Percentiles rank a stretch among this genome's conserved stretches.
These are phyloP conservation scores for Centroberyx gerrardi DNA, from an alignment of 2,797 vertebrate genomes.

Conservation along the genomic window DNA sequence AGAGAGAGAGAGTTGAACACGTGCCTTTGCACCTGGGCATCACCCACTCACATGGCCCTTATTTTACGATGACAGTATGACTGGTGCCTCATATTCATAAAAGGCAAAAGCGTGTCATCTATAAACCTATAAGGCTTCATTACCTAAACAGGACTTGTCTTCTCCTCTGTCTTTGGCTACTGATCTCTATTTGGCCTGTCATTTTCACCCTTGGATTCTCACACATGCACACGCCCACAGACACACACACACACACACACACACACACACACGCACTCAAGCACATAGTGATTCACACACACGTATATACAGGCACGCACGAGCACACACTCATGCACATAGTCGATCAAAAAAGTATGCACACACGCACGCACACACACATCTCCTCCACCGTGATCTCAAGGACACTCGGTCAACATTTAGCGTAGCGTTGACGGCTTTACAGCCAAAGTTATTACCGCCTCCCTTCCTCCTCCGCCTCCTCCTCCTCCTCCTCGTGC, in stretches of 20 bases:
- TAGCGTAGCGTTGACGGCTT: constrained; percentile 82
- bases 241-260: constrained; percentile 8
- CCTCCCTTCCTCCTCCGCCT: constrained; percentile 50
- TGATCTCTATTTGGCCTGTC: constrained; percentile 19
- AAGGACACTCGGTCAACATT: constrained; percentile 85
- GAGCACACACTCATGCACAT: neutral
- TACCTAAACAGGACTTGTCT: constrained; percentile 16
- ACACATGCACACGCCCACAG: neutral
- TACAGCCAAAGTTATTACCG: constrained; percentile 74
- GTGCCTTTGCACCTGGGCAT: constrained; percentile 6
- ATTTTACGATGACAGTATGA: constrained; percentile 41
- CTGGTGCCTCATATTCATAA: constrained; percentile 28
- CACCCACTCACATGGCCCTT: neutral
- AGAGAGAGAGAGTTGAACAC: neutral
- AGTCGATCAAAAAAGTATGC: neutral
- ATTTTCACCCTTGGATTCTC: constrained; percentile 37
- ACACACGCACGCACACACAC: constrained; percentile 29
- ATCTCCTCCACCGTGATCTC: constrained; percentile 62
- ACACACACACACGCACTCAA: neutral
- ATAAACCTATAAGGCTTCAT: constrained; percentile 47
- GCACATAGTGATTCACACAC: constrained; percentile 4
- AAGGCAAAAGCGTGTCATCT: constrained; percentile 34
- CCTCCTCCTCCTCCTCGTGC: constrained; percentile 31
- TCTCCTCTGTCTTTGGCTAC: constrained; percentile 16
- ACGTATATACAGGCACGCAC: neutral